These are phyloP conservation scores for Carpatolechia fugitivella DNA, from an alignment of 2,888 invertebrate genomes.

Conservation along the genomic window DNA sequence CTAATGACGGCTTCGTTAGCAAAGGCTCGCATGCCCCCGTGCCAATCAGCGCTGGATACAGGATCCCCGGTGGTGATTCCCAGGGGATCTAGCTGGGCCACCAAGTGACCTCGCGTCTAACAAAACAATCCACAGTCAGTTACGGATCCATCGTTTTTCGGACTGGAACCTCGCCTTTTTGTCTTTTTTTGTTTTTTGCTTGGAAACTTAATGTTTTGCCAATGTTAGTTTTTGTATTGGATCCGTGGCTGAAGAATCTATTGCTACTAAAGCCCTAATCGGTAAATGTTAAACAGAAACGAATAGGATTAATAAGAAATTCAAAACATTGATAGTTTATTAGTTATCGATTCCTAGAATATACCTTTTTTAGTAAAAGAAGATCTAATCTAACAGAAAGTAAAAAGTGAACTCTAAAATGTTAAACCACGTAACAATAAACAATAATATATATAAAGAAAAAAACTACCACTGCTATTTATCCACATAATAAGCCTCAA, in stretches of 20 bases:
- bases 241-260: neutral
- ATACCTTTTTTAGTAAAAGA: too few relatives aligned
- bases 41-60: conserved; percentile 70
- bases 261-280: too few relatives aligned
- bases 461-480: neutral
- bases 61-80: conserved; percentile 89
- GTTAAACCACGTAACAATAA: too few relatives aligned
- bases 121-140: conserved; percentile 33
- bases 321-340: too few relatives aligned
- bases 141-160: neutral
- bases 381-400: too few relatives aligned
- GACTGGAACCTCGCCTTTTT: neutral
- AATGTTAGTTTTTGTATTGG: neutral
- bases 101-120: conserved; percentile 95
- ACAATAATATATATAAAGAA: too few relatives aligned
- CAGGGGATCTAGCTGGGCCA: conserved; percentile 95
- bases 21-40: conserved; percentile 72
- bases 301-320: too few relatives aligned
- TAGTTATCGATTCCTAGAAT: too few relatives aligned
- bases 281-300: too few relatives aligned
- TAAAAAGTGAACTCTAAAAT: too few relatives aligned
- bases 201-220: too few relatives aligned
- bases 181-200: neutral
- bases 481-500: neutral
- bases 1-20: conserved; percentile 75